Evolutionary conservation across 37 sponge, comb jelly and placozoan species (phyloP), one percentile per base, ranked within the genome.

Genomic region (Cladorhizidae sp.): DNA sequence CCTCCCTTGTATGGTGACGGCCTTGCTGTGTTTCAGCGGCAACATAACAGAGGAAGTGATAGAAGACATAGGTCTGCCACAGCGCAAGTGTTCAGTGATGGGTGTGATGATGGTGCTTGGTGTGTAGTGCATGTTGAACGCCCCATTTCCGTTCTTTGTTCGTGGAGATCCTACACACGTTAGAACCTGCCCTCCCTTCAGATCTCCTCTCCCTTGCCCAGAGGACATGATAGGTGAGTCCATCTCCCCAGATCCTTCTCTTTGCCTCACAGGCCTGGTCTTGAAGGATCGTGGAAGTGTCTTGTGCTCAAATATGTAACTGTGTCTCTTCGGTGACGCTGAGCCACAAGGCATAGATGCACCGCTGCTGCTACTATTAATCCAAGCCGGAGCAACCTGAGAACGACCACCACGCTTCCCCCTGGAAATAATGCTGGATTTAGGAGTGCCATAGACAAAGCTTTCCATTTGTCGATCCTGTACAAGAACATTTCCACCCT

Each of bases 331-430:
- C 43, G 51, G 32, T 3, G 37, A 50, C 29, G 51, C 23, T 17
- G 32, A 3, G 12, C 25, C 17, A 45, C 45, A 12, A 2, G 49
- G 49, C 49, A 45, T 9, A 12, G 49, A 45, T n/a, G n/a, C n/a
- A 45, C 49, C 9, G 49, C 49, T 45, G 49, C 18, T 3, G 52
- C 14, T 65, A 20, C 1, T 6, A 22, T 35, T 14, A 8, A 33
- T 56, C 31, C 36, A 31, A 8, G 49, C 80, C 12, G 80, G 80
- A 57, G 80, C 80, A 11, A 80, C 70, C 29, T 80, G 70, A 11
- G 74, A 74, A 1, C 56, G 74, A 54, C 56, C 49, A 15, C 28
- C 3, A 14, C 9, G 23, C 36, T 71, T 40, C 3, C 37, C 54
- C 7, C 45, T 39, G 14, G 43, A 45, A 11, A 23, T 23, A 21